Evolutionary conservation across 2,113 vertebrate species (phyloP), one percentile per base, ranked within the genome.

Genomic region (Urocolius indicus): DNA sequence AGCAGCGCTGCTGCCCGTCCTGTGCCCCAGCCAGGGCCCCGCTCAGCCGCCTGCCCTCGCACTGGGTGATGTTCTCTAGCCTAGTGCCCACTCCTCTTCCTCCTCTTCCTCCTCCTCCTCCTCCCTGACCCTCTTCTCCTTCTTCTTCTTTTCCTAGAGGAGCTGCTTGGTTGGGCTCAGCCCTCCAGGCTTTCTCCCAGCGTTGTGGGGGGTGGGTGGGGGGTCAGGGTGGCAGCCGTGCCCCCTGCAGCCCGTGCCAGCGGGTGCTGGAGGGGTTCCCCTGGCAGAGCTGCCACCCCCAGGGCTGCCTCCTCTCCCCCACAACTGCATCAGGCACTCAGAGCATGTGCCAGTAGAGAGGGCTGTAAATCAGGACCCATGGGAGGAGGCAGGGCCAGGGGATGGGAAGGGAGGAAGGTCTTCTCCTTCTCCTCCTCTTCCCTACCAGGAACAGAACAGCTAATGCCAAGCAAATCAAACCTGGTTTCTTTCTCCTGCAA

Each of bases 291-390:
- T 58, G n/a, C 11, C 48, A 1, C 34, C 59, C 36, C 30, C 55
- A 17, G n/a, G 14, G 26, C 21, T 29, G 32, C 59, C 76, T 51
- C 15, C 66, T 63, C 63, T 67, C 43, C 17, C 89, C 46, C 3
- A 55, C 43, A 78, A 84, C 95, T 45, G 72, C 77, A 49, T 77
- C 76, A 83, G 90, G 88, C 38, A 84, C 36, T 1, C 85, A 19
- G 81, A 93, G 74, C 74, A 62, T 83, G 82, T 75, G 30, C 67
- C 9, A 57, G 74, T 84, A 17, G 69, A 90, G 69, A 90, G 88
- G 68, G 93, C 80, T 84, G 81, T 89, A 94, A 88, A 74, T 95
- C 91, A 93, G 91, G 20, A 82, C 38, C 38, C 38, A 12, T 41
- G n/a, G n/a, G 46, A 23, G 26, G 71, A 57, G 71, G 51, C 10